Evolutionary conservation across 2,113 vertebrate genomes (phyloP).

Genomic region (Megaceryle torquata): DNA sequence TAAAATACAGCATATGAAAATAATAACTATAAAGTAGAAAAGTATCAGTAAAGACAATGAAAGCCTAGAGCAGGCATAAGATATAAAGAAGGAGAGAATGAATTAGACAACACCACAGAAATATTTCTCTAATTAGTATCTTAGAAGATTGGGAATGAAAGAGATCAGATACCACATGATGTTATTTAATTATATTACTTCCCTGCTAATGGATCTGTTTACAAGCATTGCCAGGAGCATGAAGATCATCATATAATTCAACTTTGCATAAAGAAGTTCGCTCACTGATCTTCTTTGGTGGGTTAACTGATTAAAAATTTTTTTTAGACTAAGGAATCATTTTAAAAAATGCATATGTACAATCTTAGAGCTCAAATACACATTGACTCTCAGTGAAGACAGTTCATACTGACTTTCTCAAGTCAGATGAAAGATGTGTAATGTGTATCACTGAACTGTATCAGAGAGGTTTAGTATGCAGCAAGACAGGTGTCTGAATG

Average conservation of each 20-base stretch:
- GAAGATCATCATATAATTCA: conserved; percentile 52
- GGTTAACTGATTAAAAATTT: conserved; percentile 47
- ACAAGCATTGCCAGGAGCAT: conserved; percentile 50
- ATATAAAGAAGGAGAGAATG: not conserved
- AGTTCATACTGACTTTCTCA: not conserved
- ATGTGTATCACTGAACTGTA: not conserved
- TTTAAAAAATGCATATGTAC: not conserved
- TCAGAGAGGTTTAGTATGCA: not conserved
- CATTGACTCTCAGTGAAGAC: not conserved
- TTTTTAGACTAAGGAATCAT: conserved; percentile 25
- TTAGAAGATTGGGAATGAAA: conserved; percentile 34
- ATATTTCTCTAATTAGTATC: conserved; percentile 61
- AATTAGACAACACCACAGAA: conserved; percentile 19
- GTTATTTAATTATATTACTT: conserved; percentile 54
- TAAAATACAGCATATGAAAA: not conserved
- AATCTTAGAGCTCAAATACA: not conserved
- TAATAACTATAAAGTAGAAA: not conserved
- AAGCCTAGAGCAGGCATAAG: not conserved
- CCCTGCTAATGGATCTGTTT: conserved; percentile 48
- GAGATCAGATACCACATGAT: conserved; percentile 49
- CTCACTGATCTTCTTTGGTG: conserved; percentile 65
- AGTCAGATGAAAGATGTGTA: not conserved
- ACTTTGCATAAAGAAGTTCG: conserved; percentile 3
- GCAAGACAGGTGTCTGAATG: accelerated
- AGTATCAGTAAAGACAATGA: conserved; percentile 2